These are phyloP conservation scores for Formica aserva DNA, from an alignment of 2,888 invertebrate genomes.

Conservation along the genomic window DNA sequence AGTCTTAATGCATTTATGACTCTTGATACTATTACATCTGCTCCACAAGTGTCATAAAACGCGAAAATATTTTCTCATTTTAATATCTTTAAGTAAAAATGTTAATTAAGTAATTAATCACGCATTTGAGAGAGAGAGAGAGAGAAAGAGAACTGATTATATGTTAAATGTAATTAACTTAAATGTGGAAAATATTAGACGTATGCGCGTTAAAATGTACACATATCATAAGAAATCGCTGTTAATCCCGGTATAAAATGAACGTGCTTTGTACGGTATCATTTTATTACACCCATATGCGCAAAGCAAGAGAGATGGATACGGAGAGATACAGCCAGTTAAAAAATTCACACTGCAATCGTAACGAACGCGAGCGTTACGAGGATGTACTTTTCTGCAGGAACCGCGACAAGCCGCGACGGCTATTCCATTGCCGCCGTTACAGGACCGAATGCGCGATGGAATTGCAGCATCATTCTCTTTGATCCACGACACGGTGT, in stretches of 20 bases:
- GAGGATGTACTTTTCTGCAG: constrained; percentile 71
- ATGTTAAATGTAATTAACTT: background rate
- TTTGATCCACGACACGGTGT: constrained; percentile 93
- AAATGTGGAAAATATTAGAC: constrained; percentile 23
- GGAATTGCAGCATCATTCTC: constrained; percentile 92
- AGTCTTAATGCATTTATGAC: constrained; percentile 33
- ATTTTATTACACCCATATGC: constrained; percentile 24
- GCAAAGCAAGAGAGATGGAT: background rate
- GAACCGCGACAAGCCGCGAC: constrained; percentile 72
- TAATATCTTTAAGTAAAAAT: background rate
- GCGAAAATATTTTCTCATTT: background rate
- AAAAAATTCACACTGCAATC: constrained; percentile 39
- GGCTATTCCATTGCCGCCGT: constrained; percentile 69
- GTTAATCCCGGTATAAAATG: constrained; percentile 19
- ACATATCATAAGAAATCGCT: background rate
- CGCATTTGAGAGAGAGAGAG: background rate
- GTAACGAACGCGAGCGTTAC: constrained; percentile 36
- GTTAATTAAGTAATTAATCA: background rate
- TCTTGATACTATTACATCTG: background rate
- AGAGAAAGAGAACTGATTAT: constrained; percentile 1
- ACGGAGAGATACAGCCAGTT: constrained; percentile 1
- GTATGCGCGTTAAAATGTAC: background rate
- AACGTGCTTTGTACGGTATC: constrained; percentile 11
- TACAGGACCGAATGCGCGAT: constrained; percentile 88
- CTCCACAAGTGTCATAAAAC: background rate